These are phyloP conservation scores for Lampropteryx suffumata DNA, from an alignment of 2,888 invertebrate species.

Conservation along the genomic window DNA sequence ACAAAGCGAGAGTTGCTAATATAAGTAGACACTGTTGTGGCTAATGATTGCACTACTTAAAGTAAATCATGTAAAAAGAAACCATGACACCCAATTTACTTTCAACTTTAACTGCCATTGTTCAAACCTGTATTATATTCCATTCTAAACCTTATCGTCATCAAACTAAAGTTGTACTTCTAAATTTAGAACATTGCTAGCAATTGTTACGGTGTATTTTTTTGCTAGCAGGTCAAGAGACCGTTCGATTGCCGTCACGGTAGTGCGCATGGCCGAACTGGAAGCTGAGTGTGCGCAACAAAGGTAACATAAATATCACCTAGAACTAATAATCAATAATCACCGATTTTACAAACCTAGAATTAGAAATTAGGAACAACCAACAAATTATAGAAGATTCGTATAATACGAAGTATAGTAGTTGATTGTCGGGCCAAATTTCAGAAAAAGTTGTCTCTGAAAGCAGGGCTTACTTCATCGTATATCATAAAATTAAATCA, in stretches of 20 bases:
- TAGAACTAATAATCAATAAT: too few species aligned
- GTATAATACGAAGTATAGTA: slow-evolving; percentile 3
- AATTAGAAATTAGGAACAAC: too few species aligned
- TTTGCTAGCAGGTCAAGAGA: slow-evolving; percentile 39
- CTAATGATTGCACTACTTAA: not conserved
- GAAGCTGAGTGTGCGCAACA: slow-evolving; percentile 52
- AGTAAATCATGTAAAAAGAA: slow-evolving; percentile 10
- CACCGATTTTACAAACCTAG: slow-evolving; percentile 1
- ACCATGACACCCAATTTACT: slow-evolving; percentile 2
- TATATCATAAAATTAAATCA: not conserved
- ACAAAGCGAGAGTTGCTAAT: not conserved
- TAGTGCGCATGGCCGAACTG: slow-evolving; percentile 43
- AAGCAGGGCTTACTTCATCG: not conserved
- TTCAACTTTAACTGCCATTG: slow-evolving; percentile 19
- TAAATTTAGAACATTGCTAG: slow-evolving; percentile 18
- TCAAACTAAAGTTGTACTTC: slow-evolving; percentile 1
- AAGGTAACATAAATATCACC: too few species aligned
- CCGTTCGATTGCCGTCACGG: slow-evolving; percentile 52
- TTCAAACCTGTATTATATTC: not conserved
- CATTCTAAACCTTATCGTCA: slow-evolving; percentile 4
- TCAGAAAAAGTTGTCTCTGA: not conserved
- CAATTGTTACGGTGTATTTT: slow-evolving; percentile 40
- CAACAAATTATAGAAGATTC: too few species aligned
- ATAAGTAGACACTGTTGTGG: not conserved
- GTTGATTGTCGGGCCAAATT: not conserved